phyloP scores from a whole-genome alignment of 2,113 vertebrate genomes.

The Xenopus borealis region DNA sequence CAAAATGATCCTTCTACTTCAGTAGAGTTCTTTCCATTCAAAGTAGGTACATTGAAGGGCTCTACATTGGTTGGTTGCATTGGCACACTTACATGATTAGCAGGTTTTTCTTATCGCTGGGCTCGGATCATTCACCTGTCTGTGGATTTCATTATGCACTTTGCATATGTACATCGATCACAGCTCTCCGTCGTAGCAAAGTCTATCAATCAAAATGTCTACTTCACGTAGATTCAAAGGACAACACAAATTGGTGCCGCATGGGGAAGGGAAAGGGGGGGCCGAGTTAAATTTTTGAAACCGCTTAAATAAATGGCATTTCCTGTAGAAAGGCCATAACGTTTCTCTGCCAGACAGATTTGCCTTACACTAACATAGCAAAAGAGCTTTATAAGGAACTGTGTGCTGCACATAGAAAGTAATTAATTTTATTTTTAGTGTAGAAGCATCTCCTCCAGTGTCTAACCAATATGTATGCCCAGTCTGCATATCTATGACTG shows the following conservation, averaged over 20 bases:
- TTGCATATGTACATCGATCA: constrained; percentile 39
- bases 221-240: constrained; percentile 39
- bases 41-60: constrained; percentile 11
- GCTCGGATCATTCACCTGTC: constrained; percentile 47
- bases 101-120: constrained; percentile 51
- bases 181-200: constrained; percentile 37
- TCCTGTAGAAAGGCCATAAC: constrained; percentile 16
- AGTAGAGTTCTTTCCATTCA: too few species aligned
- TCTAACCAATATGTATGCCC: too few species aligned
- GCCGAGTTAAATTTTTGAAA: constrained; percentile 45
- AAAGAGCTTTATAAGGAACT: neutral
- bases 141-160: constrained; percentile 46
- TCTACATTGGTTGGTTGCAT: constrained; percentile 45
- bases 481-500: too few species aligned
- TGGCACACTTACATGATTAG: constrained; percentile 53
- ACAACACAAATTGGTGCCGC: constrained; percentile 44
- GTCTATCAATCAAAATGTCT: constrained; percentile 42
- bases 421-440: too few species aligned
- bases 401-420: too few species aligned
- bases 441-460: too few species aligned
- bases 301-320: constrained; percentile 37
- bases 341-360: constrained; percentile 4
- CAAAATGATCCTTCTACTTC: too few species aligned
- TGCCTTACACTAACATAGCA: neutral
- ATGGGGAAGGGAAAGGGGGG: constrained; percentile 23